These are phyloP conservation scores for Danio aesculapii DNA, from an alignment of 2,797 vertebrate species.

Conservation along the genomic window DNA sequence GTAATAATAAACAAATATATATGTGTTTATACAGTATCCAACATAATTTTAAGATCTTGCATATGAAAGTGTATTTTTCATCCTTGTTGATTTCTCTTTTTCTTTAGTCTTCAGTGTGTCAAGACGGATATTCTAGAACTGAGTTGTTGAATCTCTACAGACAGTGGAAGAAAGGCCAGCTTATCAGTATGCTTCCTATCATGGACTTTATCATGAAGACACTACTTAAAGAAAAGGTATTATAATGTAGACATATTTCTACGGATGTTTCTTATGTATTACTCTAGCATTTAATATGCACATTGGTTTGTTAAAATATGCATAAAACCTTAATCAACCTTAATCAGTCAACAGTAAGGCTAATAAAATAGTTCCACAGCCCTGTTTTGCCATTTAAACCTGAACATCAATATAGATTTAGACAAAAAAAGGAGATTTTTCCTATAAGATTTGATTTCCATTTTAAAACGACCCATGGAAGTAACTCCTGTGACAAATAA, in stretches of 20 bases:
- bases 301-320: neutral
- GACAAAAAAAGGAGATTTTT: too few relatives aligned
- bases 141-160: constrained; percentile 39
- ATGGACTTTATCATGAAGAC: constrained; percentile 60
- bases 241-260: neutral
- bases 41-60: neutral
- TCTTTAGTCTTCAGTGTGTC: constrained; percentile 35
- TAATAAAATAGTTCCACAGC: too few relatives aligned
- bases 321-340: neutral
- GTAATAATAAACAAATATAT: neutral
- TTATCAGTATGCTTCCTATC: constrained; percentile 51
- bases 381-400: neutral
- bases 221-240: constrained; percentile 35
- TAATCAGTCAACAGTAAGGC: neutral
- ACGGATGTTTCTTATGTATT: neutral
- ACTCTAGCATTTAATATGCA: neutral
- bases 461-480: too few relatives aligned
- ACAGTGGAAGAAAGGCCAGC: constrained; percentile 58
- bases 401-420: too few relatives aligned
- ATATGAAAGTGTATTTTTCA: neutral
- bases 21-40: neutral
- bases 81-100: neutral
- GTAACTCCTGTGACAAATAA: too few relatives aligned
- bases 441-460: too few relatives aligned
- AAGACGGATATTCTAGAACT: neutral